These are phyloP conservation scores for Anabas testudineus DNA, from an alignment of 2,797 vertebrate genomes.

Conservation along the genomic window DNA sequence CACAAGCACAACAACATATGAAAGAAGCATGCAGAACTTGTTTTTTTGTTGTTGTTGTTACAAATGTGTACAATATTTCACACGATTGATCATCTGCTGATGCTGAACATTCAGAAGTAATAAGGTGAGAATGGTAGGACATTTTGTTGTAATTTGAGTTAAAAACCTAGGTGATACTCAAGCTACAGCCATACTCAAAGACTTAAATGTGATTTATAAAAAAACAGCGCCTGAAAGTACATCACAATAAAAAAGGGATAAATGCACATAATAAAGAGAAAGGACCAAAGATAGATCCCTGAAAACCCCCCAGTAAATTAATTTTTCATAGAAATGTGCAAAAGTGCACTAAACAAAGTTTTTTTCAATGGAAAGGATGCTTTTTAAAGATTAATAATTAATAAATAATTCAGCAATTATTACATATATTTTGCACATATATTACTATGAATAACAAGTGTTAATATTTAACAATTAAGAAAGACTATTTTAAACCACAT, in stretches of 20 bases:
- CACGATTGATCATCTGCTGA: neutral
- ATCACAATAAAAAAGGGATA: neutral
- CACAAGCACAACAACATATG: constrained; percentile 34
- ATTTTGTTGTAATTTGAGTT: neutral
- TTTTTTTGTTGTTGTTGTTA: no score
- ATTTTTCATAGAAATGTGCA: neutral
- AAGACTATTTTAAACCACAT: neutral
- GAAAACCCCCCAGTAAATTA: no score
- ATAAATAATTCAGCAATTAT: no score
- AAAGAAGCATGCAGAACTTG: constrained; percentile 17
- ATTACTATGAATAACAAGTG: no score
- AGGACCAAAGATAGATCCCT: neutral
- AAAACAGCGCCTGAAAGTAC: no score
- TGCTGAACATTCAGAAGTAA: neutral
- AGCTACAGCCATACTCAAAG: neutral
- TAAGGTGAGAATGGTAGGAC: neutral
- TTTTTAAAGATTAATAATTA: no score
- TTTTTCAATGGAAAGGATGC: neutral
- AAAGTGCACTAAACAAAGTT: neutral
- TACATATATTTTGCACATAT: no score
- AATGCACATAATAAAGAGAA: neutral
- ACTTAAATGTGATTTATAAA: neutral
- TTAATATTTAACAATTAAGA: no score
- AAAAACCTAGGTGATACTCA: neutral
- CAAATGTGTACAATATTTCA: neutral